These are phyloP conservation scores for Pimpla rufipes DNA, from an alignment of 2,888 invertebrate species.

Conservation along the genomic window DNA sequence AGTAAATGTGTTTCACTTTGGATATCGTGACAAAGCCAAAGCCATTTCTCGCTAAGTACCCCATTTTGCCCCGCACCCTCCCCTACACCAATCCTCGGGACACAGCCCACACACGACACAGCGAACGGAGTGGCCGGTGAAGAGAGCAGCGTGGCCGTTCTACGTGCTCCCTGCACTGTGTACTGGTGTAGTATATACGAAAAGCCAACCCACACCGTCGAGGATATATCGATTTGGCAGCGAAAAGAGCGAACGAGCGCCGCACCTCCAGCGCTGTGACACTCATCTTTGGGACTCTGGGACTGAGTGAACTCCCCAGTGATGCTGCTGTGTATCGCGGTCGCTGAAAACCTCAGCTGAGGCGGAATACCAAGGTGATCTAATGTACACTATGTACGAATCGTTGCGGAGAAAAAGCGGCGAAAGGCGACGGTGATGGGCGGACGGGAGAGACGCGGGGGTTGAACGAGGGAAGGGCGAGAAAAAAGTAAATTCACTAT, in stretches of 20 bases:
- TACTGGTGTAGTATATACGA: too few species aligned
- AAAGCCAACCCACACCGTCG: background rate
- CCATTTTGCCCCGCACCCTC: too few species aligned
- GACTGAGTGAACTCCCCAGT: slow-evolving; percentile 18
- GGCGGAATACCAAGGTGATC: slow-evolving; percentile 55
- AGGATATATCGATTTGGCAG: slow-evolving; percentile 34
- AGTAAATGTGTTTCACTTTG: too few species aligned
- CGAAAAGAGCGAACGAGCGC: slow-evolving; percentile 15
- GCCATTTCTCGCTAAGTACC: too few species aligned
- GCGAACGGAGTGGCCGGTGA: background rate
- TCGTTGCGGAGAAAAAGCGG: slow-evolving; percentile 51
- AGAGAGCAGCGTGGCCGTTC: background rate
- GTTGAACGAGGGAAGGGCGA: background rate
- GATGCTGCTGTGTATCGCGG: slow-evolving; percentile 40
- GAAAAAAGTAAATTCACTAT: slow-evolving; percentile 67
- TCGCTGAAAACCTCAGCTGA: slow-evolving; percentile 38
- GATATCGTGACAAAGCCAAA: too few species aligned
- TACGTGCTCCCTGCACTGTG: background rate
- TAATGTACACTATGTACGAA: slow-evolving; percentile 65
- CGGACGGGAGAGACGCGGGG: slow-evolving; percentile 38
- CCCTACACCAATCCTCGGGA: too few species aligned
- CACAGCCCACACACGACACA: too few species aligned
- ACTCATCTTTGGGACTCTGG: slow-evolving; percentile 33
- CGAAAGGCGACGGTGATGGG: slow-evolving; percentile 29
- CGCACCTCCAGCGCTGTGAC: slow-evolving; percentile 26